Evolutionary conservation across 1,140 invertebrate genomes (phyloP), one percentile per base, ranked within the genome.

Genomic region (Penaeus vannamei): DNA sequence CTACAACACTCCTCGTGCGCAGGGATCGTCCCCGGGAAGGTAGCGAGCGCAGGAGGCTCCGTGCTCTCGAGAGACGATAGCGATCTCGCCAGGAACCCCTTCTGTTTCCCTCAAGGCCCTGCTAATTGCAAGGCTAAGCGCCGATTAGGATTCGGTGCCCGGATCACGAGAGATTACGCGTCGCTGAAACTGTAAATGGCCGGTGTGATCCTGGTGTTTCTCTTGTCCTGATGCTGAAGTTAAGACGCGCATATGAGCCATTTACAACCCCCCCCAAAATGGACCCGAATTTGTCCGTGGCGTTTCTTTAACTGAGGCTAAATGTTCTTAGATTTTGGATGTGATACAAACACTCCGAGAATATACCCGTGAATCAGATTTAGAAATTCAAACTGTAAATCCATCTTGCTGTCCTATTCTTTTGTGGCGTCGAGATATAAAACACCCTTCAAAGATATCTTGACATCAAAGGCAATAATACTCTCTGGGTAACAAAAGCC

Each of bases 1-100:
- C 61, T 85, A 89, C 87, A 89, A 89, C 72, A 89, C 87, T 66
- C 59, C 81, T 84, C 60, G 32, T 64, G 87, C 26, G 69, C 83
- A 80, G 84, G 87, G 84, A 62, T 85, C 87, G 64, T 53, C 84
- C 46, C 36, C 10, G 42, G 23, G 10, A 66, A 72, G 36, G 53
- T 23, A 32, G 36, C 14, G n/a, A 76, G 64, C 29, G 84, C 22
- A 61, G 72, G 72, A 86, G 77, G 60, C 77, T 76, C 5, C 62
- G 26, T 20, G 17, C 32, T 19, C 46, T 32, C 85, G 53, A 8
- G 29, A 61, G 64, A 36, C 23, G 32, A 26, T 23, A 26, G n/a
- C 46, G 23, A 22, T 64, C 26, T 76, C 76, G 53, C 42, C 69
- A 20, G 23, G 26, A 29, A 53, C 76, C 66, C 59, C 62, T 32